phyloP scores from a whole-genome alignment of 2,888 invertebrate species.

The Oscheius sp. region DNA sequence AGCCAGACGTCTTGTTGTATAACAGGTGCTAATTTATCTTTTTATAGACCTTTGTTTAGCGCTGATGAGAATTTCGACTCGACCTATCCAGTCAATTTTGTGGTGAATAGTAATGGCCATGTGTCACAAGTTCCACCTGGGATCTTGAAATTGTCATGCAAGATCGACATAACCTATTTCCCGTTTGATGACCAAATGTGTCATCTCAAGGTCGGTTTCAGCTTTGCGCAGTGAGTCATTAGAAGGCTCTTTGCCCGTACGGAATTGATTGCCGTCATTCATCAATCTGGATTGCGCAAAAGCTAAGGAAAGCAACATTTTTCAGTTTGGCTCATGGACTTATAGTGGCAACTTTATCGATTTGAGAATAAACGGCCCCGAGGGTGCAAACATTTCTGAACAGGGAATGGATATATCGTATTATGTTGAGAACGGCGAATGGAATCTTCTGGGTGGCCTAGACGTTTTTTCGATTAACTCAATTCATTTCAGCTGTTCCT shows the following conservation, averaged over 20 bases:
- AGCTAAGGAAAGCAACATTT: constrained; percentile 2
- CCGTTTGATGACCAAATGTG: constrained; percentile 75
- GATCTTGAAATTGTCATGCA: constrained; percentile 79
- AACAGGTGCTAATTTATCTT: constrained; percentile 41
- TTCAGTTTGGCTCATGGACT: constrained; percentile 93
- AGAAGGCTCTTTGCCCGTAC: not conserved
- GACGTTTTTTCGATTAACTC: not conserved
- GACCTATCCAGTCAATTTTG: constrained; percentile 61
- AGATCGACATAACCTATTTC: constrained; percentile 93
- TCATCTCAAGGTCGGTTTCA: constrained; percentile 49
- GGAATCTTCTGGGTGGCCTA: constrained; percentile 82
- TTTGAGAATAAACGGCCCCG: constrained; percentile 74
- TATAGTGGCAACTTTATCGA: constrained; percentile 89
- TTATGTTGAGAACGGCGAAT: constrained; percentile 98
- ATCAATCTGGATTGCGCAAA: constrained; percentile 12
- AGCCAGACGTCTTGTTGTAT: constrained; percentile 58
- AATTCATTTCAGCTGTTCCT: constrained; percentile 48
- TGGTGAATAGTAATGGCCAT: constrained; percentile 91
- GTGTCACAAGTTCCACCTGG: constrained; percentile 92
- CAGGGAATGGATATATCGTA: constrained; percentile 75
- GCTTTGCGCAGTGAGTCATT: not conserved
- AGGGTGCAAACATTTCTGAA: constrained; percentile 46
- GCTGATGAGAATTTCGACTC: constrained; percentile 63
- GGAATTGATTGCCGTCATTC: constrained; percentile 20
- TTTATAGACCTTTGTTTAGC: constrained; percentile 11